These are phyloP conservation scores for Epizoanthus fatuus DNA, from an alignment of 92 coral and sea anemone genomes.

Conservation along the genomic window DNA sequence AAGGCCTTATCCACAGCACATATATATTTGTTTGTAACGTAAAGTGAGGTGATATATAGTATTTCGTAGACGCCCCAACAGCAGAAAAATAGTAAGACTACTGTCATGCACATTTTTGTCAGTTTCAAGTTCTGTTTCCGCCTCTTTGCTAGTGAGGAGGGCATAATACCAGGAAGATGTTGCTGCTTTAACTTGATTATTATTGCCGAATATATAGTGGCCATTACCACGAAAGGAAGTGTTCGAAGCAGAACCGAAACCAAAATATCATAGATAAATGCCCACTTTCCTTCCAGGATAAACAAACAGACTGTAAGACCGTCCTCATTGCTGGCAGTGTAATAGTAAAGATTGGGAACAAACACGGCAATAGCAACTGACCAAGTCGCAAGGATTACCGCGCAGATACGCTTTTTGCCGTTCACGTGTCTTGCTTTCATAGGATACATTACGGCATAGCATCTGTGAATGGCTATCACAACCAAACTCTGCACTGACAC, in stretches of 20 bases:
- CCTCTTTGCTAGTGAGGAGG: constrained; percentile 8
- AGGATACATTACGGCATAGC: constrained; percentile 28
- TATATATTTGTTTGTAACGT: background rate
- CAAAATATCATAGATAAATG: background rate
- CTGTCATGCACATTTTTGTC: constrained; percentile 30
- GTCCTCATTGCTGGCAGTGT: constrained; percentile 13
- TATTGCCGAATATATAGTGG: constrained; percentile 4
- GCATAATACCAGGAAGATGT: background rate
- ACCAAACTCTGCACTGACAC: constrained; percentile 27
- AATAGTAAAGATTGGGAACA: constrained; percentile 16
- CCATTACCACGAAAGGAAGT: constrained; percentile 3
- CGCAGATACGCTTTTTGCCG: constrained; percentile 4
- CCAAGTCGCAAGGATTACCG: constrained; percentile 15
- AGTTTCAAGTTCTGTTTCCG: constrained; percentile 20
- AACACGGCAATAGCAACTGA: constrained; percentile 15
- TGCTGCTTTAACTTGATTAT: constrained; percentile 20
- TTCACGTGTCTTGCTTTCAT: background rate
- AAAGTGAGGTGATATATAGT: constrained; percentile 2
- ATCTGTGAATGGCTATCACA: constrained; percentile 31
- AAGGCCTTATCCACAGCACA: background rate
- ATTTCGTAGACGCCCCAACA: constrained; percentile 35
- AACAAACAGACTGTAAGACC: constrained; percentile 17
- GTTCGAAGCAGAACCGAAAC: constrained; percentile 22
- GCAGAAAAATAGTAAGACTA: constrained; percentile 19
- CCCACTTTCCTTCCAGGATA: background rate